A percentile compares a stretch with the other conserved stretches of the same genome.
Conservation (phyloP, 2,888 invertebrate genomes). For the Merodon equestris region DNA sequence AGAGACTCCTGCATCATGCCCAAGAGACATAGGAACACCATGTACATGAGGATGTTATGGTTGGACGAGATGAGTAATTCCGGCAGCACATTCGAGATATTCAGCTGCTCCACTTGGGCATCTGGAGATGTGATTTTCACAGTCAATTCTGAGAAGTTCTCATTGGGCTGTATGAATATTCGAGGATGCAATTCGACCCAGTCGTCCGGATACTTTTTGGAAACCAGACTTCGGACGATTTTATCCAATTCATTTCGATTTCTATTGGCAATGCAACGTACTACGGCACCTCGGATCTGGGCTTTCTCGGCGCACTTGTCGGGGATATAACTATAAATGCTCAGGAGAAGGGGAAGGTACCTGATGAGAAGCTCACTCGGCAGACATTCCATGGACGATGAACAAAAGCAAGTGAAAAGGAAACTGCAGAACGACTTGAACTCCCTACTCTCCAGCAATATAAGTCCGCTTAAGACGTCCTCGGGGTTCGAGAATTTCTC, state of each 20-base stretch:
- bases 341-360: constrained; percentile 74
- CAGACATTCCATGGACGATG: constrained; percentile 74
- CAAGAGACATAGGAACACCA: constrained; percentile 74
- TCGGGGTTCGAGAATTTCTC: constrained; percentile 71
- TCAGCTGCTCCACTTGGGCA: constrained; percentile 47
- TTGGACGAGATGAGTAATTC: constrained; percentile 71
- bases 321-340: constrained; percentile 72
- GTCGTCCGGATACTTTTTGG: constrained; percentile 62
- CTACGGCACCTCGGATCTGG: constrained; percentile 71
- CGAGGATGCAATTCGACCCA: constrained; percentile 72
- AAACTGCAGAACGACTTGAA: constrained; percentile 71
- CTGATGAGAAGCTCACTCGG: constrained; percentile 73
- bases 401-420: constrained; percentile 75
- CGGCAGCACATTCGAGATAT: constrained; percentile 69
- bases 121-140: constrained; percentile 71
- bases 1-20: constrained; percentile 64
- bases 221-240: constrained; percentile 70
- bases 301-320: constrained; percentile 54
- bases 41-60: constrained; percentile 74
- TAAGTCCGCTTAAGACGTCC: constrained; percentile 73
- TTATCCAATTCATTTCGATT: constrained; percentile 70
- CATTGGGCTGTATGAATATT: constrained; percentile 68
- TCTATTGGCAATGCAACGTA: constrained; percentile 75
- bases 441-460: constrained; percentile 75
- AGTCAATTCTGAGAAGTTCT: constrained; percentile 41